Conservation (phyloP, 2,113 vertebrate genomes). For the Chamaetylas fuelleborni region DNA sequence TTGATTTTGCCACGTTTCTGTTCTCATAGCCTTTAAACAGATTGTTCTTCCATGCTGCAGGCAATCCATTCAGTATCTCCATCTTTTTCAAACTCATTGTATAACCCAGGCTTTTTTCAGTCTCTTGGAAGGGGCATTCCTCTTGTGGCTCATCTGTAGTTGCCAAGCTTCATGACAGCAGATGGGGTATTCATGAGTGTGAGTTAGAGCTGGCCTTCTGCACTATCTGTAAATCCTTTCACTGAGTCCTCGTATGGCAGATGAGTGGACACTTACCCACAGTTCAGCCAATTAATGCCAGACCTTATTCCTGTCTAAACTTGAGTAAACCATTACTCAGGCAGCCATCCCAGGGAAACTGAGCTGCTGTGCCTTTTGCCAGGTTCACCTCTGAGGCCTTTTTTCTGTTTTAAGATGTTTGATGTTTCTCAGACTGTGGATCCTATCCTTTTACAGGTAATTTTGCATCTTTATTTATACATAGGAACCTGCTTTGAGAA, state of each 20-base stretch:
- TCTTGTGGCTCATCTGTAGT: not conserved
- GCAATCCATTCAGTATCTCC: not conserved
- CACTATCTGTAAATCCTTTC: not conserved
- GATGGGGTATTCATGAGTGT: not conserved
- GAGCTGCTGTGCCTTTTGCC: not conserved
- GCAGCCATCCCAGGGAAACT: not conserved
- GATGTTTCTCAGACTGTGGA: not conserved
- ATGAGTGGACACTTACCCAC: not conserved
- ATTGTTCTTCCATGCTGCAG: not conserved
- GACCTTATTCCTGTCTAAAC: not conserved
- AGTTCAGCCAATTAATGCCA: not conserved
- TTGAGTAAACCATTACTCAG: not conserved
- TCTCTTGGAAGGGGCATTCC: not conserved
- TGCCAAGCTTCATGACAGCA: not conserved
- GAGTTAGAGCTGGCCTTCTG: not conserved
- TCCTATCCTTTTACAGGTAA: not conserved
- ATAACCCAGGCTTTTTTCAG: not conserved
- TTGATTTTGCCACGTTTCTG: not conserved
- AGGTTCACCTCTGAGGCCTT: not conserved
- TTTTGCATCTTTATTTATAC: not conserved
- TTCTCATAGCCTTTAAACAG: not conserved
- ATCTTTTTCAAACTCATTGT: not conserved
- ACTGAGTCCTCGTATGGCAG: not conserved
- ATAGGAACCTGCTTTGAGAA: not conserved
- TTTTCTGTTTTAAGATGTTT: not conserved